Base-by-base conservation (phyloP, 2,888 invertebrate species). In the Nomada ferruginata region DNA sequence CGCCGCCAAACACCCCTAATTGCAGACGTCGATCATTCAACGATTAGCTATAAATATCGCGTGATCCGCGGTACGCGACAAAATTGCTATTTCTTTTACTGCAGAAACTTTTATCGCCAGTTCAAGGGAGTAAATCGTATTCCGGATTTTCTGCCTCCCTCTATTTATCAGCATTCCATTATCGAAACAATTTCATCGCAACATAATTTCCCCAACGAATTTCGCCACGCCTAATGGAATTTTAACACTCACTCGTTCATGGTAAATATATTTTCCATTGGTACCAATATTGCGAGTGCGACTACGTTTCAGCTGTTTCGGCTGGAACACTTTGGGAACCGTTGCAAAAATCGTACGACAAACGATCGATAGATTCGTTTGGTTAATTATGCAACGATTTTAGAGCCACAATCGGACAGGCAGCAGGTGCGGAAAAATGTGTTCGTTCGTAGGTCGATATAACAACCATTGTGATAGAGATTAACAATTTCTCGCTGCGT, bases 1-100 rank as follows among this genome's bases (percentile, higher is more conserved):
- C 83, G 78, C 80, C 80, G 77, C 78, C 83, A 84, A 84, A 83
- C 84, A 83, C 66, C 52, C 47, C 61, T 71, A 74, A 84, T 76
- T 63, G 57, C 60, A 55, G n/a, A 15, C 55, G 61, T 57, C 78
- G 44, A 60, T 76, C 71, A 78, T 55, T 68, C 63, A 60, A 50
- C 68, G 68, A 82, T 42, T 61, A 23, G 11, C 36, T 50, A 20
- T 55, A 82, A 59, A 50, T 75, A 68, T 74, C 36, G 47, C 59
- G 15, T 47, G 44, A 77, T 65, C 61, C 53, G 23, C 47, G 3
- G 26, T 2, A 20, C 55, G 47, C 42, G 53, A 36, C 36, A 7
- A 7, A 7, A 36, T n/a, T 15, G n/a, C 52, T 53, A 53, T 26
- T n/a, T 53, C 7, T 53, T 53, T 13, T 53, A n/a, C 4, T 18